These are phyloP conservation scores for Zosterops japonicus DNA, from an alignment of 2,113 vertebrate genomes.

Conservation along the genomic window DNA sequence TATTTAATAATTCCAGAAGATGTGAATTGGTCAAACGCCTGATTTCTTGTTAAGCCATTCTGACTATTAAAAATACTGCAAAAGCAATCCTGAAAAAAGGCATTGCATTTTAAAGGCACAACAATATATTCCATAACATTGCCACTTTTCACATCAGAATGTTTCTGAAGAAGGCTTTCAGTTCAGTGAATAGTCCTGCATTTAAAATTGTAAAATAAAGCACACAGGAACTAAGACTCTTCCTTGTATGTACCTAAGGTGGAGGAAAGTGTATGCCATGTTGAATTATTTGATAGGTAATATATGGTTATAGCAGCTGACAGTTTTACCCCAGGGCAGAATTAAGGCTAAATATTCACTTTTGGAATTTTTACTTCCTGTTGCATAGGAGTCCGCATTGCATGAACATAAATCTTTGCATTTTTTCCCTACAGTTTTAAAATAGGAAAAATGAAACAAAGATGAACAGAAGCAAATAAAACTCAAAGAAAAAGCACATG, in stretches of 20 bases:
- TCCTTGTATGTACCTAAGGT: not conserved
- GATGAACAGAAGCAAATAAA: not conserved
- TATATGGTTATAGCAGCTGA: not conserved
- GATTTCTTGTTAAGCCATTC: not conserved
- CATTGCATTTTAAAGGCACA: not conserved
- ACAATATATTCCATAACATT: not conserved
- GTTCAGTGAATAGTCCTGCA: not conserved
- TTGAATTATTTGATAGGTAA: not conserved
- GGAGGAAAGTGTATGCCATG: not conserved
- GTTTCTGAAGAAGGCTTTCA: not conserved
- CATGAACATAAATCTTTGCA: not conserved
- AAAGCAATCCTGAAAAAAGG: not conserved
- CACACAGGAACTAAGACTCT: not conserved
- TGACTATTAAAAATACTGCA: not conserved
- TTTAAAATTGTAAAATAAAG: not conserved
- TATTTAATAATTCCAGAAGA: constrained; percentile 39
- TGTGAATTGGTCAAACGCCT: not conserved
- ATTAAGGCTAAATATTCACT: constrained; percentile 8
- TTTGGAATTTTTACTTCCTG: not conserved
- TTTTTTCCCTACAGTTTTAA: not conserved
- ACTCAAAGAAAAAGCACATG: not conserved
- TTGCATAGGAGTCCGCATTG: not conserved
- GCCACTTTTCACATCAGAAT: not conserved
- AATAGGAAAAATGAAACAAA: not conserved
- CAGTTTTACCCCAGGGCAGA: not conserved